These are phyloP conservation scores for Magallana angulata DNA, from an alignment of 1,140 invertebrate species.

Conservation along the genomic window DNA sequence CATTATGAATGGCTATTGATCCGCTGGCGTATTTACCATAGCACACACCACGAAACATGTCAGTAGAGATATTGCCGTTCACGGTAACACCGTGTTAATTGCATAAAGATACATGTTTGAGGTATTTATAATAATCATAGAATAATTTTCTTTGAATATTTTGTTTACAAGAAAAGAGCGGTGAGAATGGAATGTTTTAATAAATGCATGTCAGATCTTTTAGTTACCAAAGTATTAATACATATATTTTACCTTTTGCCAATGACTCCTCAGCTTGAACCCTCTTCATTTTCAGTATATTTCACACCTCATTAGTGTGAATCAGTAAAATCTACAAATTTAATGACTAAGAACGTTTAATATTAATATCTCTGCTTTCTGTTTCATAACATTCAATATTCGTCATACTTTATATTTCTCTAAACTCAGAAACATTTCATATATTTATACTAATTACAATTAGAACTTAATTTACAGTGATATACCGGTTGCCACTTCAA, in stretches of 20 bases:
- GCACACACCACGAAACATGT: background rate
- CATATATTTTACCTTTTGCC: too few species aligned
- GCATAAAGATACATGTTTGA: background rate
- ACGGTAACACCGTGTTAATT: background rate
- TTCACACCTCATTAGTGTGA: too few species aligned
- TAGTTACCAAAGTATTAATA: background rate
- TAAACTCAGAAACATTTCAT: too few species aligned
- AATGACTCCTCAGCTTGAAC: too few species aligned
- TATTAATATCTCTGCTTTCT: too few species aligned
- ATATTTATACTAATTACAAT: too few species aligned
- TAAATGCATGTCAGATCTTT: background rate
- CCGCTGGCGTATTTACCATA: background rate
- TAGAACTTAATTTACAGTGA: background rate
- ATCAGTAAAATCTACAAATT: too few species aligned
- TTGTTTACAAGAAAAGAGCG: background rate
- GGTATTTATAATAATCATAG: background rate
- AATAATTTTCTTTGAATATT: background rate
- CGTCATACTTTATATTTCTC: too few species aligned
- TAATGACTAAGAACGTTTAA: too few species aligned
- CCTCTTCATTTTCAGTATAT: too few species aligned
- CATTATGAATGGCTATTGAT: background rate
- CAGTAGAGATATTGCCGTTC: background rate
- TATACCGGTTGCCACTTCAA: conserved; percentile 20
- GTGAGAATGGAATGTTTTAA: background rate
- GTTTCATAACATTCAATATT: too few species aligned